Percentiles rank a stretch among this genome's conserved stretches.
These are phyloP conservation scores for Sarcophaga caerulescens DNA, from an alignment of 2,888 invertebrate species.

Conservation along the genomic window DNA sequence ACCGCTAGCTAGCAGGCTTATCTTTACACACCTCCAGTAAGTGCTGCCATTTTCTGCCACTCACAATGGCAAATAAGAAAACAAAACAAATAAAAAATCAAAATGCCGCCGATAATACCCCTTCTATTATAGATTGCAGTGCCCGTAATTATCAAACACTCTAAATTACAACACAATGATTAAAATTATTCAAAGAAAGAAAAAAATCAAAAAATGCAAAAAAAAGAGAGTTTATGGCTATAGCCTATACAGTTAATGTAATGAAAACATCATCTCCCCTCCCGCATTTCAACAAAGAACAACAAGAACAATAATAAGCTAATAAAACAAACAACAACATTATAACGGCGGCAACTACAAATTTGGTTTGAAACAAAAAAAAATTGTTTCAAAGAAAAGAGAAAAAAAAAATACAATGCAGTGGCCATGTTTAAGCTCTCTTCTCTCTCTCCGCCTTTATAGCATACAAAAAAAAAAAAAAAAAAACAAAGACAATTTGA, in stretches of 20 bases:
- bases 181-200: background rate
- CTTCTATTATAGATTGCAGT: no score
- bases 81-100: no score
- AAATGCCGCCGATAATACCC: no score
- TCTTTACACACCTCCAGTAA: no score
- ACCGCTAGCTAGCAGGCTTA: no score
- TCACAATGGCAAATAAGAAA: no score
- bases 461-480: background rate
- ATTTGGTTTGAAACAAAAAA: no score
- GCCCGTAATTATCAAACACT: no score
- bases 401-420: background rate
- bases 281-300: background rate
- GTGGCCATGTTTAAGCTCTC: background rate
- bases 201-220: background rate
- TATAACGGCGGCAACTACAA: background rate
- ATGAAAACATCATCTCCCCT: background rate
- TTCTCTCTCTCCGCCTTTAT: background rate
- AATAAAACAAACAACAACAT: slow-evolving; percentile 4
- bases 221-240: background rate
- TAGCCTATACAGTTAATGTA: background rate
- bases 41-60: no score
- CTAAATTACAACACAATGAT: no score
- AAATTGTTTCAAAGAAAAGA: background rate
- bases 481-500: background rate
- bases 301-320: background rate